phyloP scores from a whole-genome alignment of 1,140 invertebrate genomes.

The Homarus americanus region DNA sequence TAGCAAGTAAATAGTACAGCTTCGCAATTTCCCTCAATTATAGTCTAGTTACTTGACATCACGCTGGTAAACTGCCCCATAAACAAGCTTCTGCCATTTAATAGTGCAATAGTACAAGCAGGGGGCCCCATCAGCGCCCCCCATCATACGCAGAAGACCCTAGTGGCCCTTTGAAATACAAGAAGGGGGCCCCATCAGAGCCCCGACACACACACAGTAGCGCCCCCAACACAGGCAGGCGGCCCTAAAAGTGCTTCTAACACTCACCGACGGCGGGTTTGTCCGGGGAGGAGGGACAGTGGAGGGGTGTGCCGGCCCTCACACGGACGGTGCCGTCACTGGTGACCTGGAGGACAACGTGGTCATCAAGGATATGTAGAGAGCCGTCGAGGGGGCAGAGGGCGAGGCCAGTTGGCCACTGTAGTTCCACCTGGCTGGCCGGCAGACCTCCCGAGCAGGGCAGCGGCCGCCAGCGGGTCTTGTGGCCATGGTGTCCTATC shows the following conservation, averaged over 20 bases:
- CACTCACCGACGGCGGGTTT: slow-evolving; percentile 55
- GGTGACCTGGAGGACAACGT: slow-evolving; percentile 91
- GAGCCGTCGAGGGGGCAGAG: slow-evolving; percentile 95
- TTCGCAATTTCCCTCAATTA: no score
- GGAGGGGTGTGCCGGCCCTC: slow-evolving; percentile 93
- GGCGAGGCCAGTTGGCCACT: slow-evolving; percentile 96
- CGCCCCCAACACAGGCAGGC: no score
- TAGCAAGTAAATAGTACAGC: no score
- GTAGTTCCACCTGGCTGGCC: slow-evolving; percentile 88
- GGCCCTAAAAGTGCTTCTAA: slow-evolving; percentile 38
- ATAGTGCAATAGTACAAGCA: no score
- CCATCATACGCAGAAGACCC: no score
- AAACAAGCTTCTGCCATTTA: no score
- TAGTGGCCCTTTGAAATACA: no score
- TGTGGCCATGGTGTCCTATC: slow-evolving; percentile 94
- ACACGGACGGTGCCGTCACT: slow-evolving; percentile 93
- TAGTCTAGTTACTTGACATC: no score
- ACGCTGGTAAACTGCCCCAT: no score
- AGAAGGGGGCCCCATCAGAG: no score
- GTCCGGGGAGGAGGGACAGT: slow-evolving; percentile 84
- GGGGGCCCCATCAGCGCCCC: no score
- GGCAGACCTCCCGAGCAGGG: slow-evolving; percentile 90
- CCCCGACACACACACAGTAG: no score
- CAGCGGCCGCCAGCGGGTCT: slow-evolving; percentile 93
- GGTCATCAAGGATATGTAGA: slow-evolving; percentile 96